Base-by-base conservation (phyloP, 2,888 invertebrate species). In the Diabrotica balteata region DNA sequence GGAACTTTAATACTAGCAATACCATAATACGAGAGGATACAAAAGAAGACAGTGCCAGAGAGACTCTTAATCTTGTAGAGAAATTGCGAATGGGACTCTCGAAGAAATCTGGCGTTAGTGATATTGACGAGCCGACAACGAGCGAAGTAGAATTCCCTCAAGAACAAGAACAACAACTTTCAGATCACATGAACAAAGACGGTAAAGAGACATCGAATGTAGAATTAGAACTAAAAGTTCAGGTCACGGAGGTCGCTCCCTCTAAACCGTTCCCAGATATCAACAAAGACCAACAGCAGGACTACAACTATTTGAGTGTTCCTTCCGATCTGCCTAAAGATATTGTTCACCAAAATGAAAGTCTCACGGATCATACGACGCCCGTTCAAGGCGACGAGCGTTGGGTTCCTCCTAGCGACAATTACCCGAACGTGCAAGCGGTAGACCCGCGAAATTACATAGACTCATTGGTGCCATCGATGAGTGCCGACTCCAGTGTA, bases 1-100 rank as follows among this genome's bases (percentile, higher is more conserved):
- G 91, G 80, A 87, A 88, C 7, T 89, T 90, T 67, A 89, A 88
- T 72, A 88, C 88, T 54, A 90, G 90, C 72, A 59, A 64, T 46
- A 90, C 78, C 85, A 68, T 91, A 72, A 90, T 91, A 78, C 91
- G 91, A 79, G 92, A 92, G 79, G 93, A 93, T 80, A 90, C 91
- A 4, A 92, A 92, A 79, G 95, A 95, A 81, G 92, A 93, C 77
- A 92, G 92, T 75, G 92, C 93, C 0, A 87, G 93, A 71, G 95
- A 94, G 81, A 95, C 95, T 0, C 85, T 93, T 69, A 91, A 94
- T 84, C 86, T 96, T 44, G 93, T 96, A 6, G 93, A 95, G 79
- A 93, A 95, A 79, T 84, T 96, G 17, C 87, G 95, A 59, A 88
- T 91, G 87, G 90, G 90, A 78, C 85, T 92, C 76, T 88, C 87